phyloP scores from a whole-genome alignment of 2,113 vertebrate genomes.

The Ranitomeya variabilis region DNA sequence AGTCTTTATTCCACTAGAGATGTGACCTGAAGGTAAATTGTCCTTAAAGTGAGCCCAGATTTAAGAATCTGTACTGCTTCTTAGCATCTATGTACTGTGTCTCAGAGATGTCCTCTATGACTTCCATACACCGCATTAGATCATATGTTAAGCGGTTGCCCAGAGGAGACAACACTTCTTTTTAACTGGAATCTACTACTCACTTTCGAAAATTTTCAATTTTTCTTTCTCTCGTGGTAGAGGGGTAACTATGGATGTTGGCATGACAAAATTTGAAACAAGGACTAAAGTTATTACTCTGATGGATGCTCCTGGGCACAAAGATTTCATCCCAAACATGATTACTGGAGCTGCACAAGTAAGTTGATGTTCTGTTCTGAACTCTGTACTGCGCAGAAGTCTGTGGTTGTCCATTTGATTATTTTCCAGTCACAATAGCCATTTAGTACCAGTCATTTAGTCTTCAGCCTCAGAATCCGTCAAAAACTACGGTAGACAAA shows the following conservation, averaged over 20 bases:
- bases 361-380: constrained; percentile 54
- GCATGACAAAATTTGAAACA: constrained; percentile 98
- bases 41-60: background rate
- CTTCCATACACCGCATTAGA: background rate
- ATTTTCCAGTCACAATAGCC: background rate
- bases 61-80: too few species aligned
- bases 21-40: background rate
- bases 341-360: constrained; percentile 99
- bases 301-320: constrained; percentile 98
- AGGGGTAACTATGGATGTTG: constrained; percentile 98
- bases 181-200: too few species aligned
- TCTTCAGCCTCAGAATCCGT: too few species aligned
- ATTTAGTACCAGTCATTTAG: too few species aligned
- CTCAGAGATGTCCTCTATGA: background rate
- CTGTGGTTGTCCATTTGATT: background rate
- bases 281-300: constrained; percentile 91
- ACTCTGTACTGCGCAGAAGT: background rate
- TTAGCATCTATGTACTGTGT: background rate
- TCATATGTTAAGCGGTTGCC: too few species aligned
- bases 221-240: constrained; percentile 68
- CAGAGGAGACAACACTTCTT: too few species aligned
- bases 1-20: background rate
- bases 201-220: too few species aligned
- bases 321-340: constrained; percentile 99
- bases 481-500: too few species aligned